phyloP scores from a whole-genome alignment of 2,113 vertebrate species.

The Rhabdornis inornatus region DNA sequence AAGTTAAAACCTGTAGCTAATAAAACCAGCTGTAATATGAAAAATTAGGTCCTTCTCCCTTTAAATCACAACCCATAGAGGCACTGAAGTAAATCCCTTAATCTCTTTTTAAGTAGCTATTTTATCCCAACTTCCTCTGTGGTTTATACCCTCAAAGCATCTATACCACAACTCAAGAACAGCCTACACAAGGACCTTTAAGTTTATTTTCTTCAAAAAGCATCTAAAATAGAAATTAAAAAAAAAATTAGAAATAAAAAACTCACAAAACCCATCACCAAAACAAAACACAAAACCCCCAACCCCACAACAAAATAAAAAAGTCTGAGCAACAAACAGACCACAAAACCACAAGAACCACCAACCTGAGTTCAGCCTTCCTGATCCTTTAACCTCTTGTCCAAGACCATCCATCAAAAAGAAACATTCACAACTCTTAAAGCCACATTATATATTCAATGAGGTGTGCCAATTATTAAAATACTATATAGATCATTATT shows the following conservation, averaged over 20 bases:
- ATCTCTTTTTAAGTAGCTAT: slow-evolving; percentile 65
- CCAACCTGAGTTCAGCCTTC: neutral
- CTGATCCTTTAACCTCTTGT: neutral
- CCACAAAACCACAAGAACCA: neutral
- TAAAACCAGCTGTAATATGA: slow-evolving; percentile 23
- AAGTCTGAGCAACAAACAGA: neutral
- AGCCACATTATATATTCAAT: neutral
- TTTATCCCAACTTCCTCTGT: slow-evolving; percentile 65
- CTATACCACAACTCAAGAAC: slow-evolving; percentile 39
- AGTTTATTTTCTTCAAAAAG: neutral
- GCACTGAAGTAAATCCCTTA: slow-evolving; percentile 57
- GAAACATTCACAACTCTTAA: neutral
- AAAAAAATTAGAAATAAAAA: neutral
- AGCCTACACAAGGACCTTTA: neutral
- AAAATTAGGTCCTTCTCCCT: slow-evolving; percentile 38
- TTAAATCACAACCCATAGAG: slow-evolving; percentile 52
- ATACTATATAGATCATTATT: neutral
- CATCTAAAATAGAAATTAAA: neutral
- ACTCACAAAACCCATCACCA: neutral
- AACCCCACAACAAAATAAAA: neutral
- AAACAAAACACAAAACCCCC: neutral
- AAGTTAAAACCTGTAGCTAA: slow-evolving; percentile 43
- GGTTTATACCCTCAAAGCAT: slow-evolving; percentile 58
- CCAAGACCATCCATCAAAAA: neutral
- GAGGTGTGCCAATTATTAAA: neutral